Base-by-base conservation (phyloP, 2,888 invertebrate species). In the Neria commutata region DNA sequence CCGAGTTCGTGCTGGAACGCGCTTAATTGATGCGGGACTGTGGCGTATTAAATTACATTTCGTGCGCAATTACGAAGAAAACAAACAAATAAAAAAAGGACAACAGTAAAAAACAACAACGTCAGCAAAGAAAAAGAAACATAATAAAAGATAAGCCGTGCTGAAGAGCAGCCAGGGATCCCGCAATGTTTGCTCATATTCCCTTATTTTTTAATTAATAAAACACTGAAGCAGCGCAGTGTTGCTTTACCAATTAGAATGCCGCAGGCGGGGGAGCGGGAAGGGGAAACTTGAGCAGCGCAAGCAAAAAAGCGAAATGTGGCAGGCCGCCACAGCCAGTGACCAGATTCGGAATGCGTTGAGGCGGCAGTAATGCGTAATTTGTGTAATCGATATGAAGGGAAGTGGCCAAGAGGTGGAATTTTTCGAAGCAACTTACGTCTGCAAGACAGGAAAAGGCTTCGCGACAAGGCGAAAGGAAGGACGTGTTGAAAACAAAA, bases 21-120 rank as follows among this genome's bases (percentile, higher is more conserved):
- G 46, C 46, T 54, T 54, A 59, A 57, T 62, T 62, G 51, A 51
- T 57, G 47, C 54, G 54, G 59, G 59, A 50, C 5, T 19, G 45
- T 45, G 53, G 46, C 42, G 49, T 51, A 62, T 59, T 59, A 54
- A 54, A 51, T 59, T 59, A 56, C 62, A 50, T 46, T 53, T 56
- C 48, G 49, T 53, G 47, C 47, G 33, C 53, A 24, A 21, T 40
- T 54, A 59, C 47, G 17, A 54, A 62, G 6, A 21, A 42, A 42
- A 42, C 17, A 42, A 62, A 54, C 54, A 59, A 57, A 54, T 56
- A 34, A 54, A 59, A 62, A 62, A 40, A 51, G 26, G 37, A 51
- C 25, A 37, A 29, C 21, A 14, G 45, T 54, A 3, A 24, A 46
- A 47, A 54, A 40, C 16, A 33, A 21, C 37, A 26, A 54, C n/a